phyloP scores from a whole-genome alignment of 2,797 vertebrate genomes.

The Paguma larvata region DNA sequence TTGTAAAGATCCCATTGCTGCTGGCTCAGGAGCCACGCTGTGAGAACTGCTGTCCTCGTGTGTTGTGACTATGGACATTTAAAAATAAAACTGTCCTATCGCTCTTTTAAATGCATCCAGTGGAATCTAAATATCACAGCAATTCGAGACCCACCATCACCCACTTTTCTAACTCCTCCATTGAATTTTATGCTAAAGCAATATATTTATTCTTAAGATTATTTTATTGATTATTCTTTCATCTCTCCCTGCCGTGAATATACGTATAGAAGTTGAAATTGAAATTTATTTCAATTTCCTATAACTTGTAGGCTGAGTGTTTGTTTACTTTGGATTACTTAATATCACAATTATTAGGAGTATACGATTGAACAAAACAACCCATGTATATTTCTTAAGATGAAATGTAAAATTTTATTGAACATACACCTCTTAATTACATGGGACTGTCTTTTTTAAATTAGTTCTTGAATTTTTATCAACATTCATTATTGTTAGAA shows the following conservation, averaged over 20 bases:
- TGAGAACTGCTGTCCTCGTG: neutral
- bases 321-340: conserved; percentile 42
- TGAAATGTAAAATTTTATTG: conserved; percentile 42
- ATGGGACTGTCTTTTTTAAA: neutral
- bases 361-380: neutral
- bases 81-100: neutral
- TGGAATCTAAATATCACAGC: neutral
- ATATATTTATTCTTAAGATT: neutral
- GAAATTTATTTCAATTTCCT: conserved; percentile 16
- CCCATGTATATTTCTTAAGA: neutral
- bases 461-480: neutral
- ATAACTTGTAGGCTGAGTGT: neutral
- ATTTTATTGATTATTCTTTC: neutral
- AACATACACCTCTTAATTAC: neutral
- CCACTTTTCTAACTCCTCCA: neutral
- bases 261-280: neutral
- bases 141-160: neutral
- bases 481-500: conserved; percentile 52
- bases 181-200: neutral
- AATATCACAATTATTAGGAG: neutral
- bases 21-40: neutral
- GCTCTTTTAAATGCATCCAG: neutral
- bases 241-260: conserved; percentile 1
- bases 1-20: neutral
- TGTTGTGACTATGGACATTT: neutral